Evolutionary conservation across 2,113 vertebrate species (phyloP), one percentile per base, ranked within the genome.

Genomic region (Brevimyrus niger): DNA sequence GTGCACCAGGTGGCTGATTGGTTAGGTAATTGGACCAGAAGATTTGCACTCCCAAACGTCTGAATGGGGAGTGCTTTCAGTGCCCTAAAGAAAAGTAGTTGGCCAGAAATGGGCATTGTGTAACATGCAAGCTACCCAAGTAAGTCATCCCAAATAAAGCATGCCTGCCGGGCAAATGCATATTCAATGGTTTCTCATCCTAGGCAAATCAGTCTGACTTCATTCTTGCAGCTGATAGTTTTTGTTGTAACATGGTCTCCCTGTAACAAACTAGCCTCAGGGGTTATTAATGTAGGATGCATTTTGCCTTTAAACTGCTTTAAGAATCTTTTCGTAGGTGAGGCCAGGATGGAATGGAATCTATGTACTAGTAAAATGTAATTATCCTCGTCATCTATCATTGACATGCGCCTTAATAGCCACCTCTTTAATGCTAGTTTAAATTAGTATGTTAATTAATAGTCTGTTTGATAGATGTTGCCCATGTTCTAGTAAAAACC

Each of bases 311-410:
- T 47, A 53, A 69, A 89, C 31, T 46, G n/a, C 65, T 88, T 89
- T 61, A 73, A 58, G 82, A 84, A 90, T 19, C 23, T 42, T 35
- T 42, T 48, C 87, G 47, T 55, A 46, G 53, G 61, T 48, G 42
- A 90, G 86, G 82, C 46, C 17, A 15, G 35, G 53, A 65, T 58
- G 27, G 42, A 89, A 87, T 61, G 23, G 86, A 88, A 69, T 89
- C 51, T 58, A 51, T 19, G 47, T 55, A 69, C 38, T 48, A 55
- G 48, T 83, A 53, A 50, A 90, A 90, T 83, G 55, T 87, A 91
- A 92, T 92, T 90, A 89, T 86, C 53, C 38, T 46, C 89, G 89
- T 86, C 61, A 90, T 89, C 84, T 8, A 65, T 90, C 88, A 76
- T n/a, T n/a, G 85, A 89, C 44, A 80, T 61, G 38, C 38, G 73